Base-by-base conservation (phyloP, 1,140 invertebrate species). In the Pectinophora gossypiella region DNA sequence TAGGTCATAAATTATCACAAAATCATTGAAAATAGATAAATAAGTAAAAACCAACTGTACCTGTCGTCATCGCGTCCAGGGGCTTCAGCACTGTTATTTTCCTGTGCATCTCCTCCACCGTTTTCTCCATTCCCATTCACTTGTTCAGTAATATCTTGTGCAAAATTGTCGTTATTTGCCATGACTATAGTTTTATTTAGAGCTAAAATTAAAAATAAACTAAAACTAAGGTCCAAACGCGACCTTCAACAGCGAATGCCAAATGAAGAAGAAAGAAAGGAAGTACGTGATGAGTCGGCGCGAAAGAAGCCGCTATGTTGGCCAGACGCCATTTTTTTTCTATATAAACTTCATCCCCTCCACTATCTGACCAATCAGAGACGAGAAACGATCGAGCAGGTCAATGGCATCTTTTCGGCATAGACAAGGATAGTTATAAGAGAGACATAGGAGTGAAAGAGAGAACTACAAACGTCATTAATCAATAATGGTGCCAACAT, bases 51-150 rank as follows among this genome's bases (percentile, higher is more conserved):
- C 50, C 23, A 72, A 67, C 56, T 57, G 72, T 92, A 93, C 92
- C 92, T 93, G 89, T 93, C 92, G 87, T 93, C 92, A 88, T 93
- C 92, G 72, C 91, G 90, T 75, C 91, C 92, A 27, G 92, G 91
- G 49, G 90, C 89, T 78, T 91, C 90, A 16, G 90, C 89, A 85
- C 90, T 90, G 59, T 91, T 91, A 80, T 90, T 89, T 67, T 92
- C 90, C 62, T 85, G 88, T 52, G 78, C 86, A 70, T 91, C 91
- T 68, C 90, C 91, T 67, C 90, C 90, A 78, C 90, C 91, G 59
- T 90, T 88, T 61, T 89, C 89, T 54, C 84, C 85, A 71, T 89
- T 90, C 68, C 90, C 90, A 74, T 90, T 90, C 70, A 90, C 83
- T 76, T 87, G 82, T 62, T 90, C 89, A 63, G 89, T 89, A 66